Base-by-base conservation (phyloP, 1,140 invertebrate genomes). In the Radopholus similis region DNA sequence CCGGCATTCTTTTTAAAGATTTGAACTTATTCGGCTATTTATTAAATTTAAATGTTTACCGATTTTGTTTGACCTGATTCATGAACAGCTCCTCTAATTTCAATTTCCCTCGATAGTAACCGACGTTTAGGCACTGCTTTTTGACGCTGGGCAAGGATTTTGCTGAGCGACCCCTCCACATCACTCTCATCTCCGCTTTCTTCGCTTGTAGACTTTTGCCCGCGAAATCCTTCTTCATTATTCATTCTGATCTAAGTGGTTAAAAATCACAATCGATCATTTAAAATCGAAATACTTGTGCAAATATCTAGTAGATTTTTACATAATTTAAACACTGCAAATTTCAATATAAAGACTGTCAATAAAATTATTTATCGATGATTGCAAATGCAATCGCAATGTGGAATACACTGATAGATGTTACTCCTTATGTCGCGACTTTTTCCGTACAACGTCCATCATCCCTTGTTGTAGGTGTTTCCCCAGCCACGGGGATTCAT, bases 401-500 rank as follows among this genome's bases (percentile, higher is more conserved):
- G 57, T 6, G 18, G n/a, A n/a, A n/a, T n/a, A n/a, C n/a, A n/a
- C n/a, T n/a, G n/a, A n/a, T n/a, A n/a, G n/a, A n/a, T n/a, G n/a
- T n/a, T n/a, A n/a, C n/a, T n/a, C n/a, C n/a, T n/a, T n/a, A n/a
- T n/a, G n/a, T n/a, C n/a, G n/a, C n/a, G n/a, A n/a, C n/a, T n/a
- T n/a, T n/a, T n/a, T n/a, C n/a, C n/a, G n/a, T n/a, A n/a, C n/a
- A n/a, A n/a, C n/a, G n/a, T n/a, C n/a, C n/a, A n/a, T 74, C 74
- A 84, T 42, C 91, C 92, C 76, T 90, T 86, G 82, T 92, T 92
- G 76, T 89, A 85, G 40, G 90, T 86, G 84, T 93, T 94, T 32
- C 92, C 92, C 88, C 90, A 91, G 2, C 92, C 92, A 56, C 90
- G 84, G 57, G 89, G 87, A 82, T 93, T 90, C 34, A 88, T 71